A percentile compares a stretch with the other conserved stretches of the same genome.
Conservation (phyloP, 2,113 vertebrate genomes). For the Brevimyrus niger region DNA sequence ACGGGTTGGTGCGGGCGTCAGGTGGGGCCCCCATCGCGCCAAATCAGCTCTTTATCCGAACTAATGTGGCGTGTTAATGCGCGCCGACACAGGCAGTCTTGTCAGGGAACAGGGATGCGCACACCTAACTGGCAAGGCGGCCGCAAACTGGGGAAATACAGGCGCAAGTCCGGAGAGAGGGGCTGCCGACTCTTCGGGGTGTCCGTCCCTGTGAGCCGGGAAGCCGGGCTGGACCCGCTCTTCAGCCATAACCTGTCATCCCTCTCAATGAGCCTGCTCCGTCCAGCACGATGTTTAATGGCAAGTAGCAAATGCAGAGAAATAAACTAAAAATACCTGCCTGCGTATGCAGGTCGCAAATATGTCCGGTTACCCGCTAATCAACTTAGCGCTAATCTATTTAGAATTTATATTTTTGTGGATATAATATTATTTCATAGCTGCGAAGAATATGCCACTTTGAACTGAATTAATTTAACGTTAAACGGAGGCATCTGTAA, state of each 20-base stretch:
- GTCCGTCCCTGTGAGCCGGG: not conserved
- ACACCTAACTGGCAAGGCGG: constrained; percentile 3
- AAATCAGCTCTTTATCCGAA: constrained; percentile 19
- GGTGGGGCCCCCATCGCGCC: not conserved
- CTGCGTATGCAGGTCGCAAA: not conserved
- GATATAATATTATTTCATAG: not conserved
- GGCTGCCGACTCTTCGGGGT: not conserved
- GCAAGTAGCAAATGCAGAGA: not conserved
- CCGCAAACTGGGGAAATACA: not conserved
- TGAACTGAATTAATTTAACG: not conserved
- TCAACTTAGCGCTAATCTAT: not conserved
- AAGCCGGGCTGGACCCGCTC: not conserved
- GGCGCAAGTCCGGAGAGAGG: not conserved
- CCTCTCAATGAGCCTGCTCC: not conserved
- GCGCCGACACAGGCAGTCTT: not conserved
- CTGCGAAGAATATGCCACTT: not conserved
- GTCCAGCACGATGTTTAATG: not conserved
- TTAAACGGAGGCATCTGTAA: not conserved
- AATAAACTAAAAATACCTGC: not conserved
- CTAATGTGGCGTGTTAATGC: constrained; percentile 14
- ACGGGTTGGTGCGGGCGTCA: not conserved
- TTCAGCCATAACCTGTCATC: not conserved
- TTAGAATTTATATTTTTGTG: not conserved
- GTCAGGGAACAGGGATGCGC: not conserved
- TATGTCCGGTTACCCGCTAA: not conserved